Percentiles rank a stretch among this genome's conserved stretches.
Evolutionary conservation across 2,888 invertebrate species (phyloP).

Genomic region (Pachymerium ferrugineum): DNA sequence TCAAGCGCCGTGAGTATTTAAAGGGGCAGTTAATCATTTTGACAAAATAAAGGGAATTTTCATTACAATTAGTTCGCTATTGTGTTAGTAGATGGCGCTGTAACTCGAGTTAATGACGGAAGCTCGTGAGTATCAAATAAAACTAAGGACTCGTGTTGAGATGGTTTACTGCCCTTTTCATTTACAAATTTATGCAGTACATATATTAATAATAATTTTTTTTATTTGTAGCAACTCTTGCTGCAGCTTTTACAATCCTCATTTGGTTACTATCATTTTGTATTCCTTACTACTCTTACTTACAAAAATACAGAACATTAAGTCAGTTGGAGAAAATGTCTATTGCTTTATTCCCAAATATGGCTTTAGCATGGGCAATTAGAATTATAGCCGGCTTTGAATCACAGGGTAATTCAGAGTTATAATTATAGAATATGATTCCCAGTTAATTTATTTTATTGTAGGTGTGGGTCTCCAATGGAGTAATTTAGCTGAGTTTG

Average conservation of each 20-base stretch:
- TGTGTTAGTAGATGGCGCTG: no score
- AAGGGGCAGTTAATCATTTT: background rate
- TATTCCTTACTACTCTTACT: constrained; percentile 38
- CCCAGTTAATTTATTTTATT: background rate
- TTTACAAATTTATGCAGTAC: background rate
- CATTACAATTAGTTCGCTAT: background rate
- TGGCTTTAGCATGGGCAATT: constrained; percentile 42
- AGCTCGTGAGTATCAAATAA: no score
- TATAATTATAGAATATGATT: background rate
- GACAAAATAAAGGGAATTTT: background rate
- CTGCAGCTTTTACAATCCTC: background rate
- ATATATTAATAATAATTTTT: background rate
- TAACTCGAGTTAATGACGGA: no score
- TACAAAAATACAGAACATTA: constrained; percentile 38
- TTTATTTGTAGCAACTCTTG: constrained; percentile 9
- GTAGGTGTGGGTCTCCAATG: constrained; percentile 36
- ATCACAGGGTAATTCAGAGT: constrained; percentile 38
- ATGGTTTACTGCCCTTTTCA: no score
- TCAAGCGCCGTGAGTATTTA: constrained; percentile 13
- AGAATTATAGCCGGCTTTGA: constrained; percentile 41
- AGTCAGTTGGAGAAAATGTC: constrained; percentile 39
- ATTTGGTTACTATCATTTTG: constrained; percentile 36
- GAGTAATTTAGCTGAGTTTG: background rate
- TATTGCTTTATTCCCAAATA: constrained; percentile 42
- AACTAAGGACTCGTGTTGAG: no score